Conservation (phyloP, 2,888 invertebrate species). For the Drosophila lutescens region DNA sequence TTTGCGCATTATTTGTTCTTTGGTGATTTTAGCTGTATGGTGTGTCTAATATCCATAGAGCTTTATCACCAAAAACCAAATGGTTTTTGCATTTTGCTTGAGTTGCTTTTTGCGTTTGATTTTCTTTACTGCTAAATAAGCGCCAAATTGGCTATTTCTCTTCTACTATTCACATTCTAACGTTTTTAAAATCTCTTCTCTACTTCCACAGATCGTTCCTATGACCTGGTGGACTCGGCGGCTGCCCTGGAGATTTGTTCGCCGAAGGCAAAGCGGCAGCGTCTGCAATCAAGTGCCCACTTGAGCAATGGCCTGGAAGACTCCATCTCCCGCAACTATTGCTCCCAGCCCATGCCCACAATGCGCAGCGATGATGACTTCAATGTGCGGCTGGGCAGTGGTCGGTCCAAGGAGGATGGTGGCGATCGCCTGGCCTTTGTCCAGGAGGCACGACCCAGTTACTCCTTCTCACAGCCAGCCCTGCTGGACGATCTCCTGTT, state of each 20-base stretch:
- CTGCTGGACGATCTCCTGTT: constrained; percentile 92
- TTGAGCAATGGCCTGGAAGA: constrained; percentile 80
- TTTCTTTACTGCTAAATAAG: not conserved
- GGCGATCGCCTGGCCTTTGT: constrained; percentile 68
- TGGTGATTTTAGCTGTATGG: constrained; percentile 91
- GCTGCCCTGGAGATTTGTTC: constrained; percentile 81
- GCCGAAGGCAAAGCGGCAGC: constrained; percentile 83
- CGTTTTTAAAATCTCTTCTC: not conserved
- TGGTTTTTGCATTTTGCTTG: constrained; percentile 80
- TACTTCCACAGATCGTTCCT: constrained; percentile 78
- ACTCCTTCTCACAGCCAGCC: constrained; percentile 95
- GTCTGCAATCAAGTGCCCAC: constrained; percentile 81
- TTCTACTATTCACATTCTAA: not conserved
- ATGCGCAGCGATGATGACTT: constrained; percentile 66
- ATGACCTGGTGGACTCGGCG: constrained; percentile 81
- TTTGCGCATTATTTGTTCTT: constrained; percentile 86
- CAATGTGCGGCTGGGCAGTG: constrained; percentile 29
- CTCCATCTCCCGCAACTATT: constrained; percentile 83
- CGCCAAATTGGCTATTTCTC: no score
- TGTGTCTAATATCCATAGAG: constrained; percentile 87
- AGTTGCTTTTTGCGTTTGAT: constrained; percentile 48
- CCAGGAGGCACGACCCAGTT: constrained; percentile 85
- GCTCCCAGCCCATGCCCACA: constrained; percentile 84
- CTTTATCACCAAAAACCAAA: constrained; percentile 90
- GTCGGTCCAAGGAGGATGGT: constrained; percentile 20